Base-by-base conservation (phyloP, 1,140 invertebrate species). In the Leptinotarsa defecta region DNA sequence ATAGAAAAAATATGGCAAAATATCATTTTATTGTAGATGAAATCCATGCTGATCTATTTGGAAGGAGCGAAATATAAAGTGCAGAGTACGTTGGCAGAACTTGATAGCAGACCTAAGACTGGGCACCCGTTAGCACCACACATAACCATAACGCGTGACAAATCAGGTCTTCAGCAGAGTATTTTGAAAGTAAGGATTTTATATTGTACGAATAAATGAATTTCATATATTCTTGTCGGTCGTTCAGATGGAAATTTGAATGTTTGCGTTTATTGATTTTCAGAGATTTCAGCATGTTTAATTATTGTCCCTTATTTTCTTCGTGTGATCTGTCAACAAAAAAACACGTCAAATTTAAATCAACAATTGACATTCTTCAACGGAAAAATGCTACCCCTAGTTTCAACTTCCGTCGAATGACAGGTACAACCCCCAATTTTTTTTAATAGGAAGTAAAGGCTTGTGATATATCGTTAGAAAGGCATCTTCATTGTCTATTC, bases 11-110 rank as follows among this genome's bases (percentile, higher is more conserved):
- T 57, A 43, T 43, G 34, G 8, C 11, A 43, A 34, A 34, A 17
- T 57, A 57, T 57, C 17, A 57, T 67, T 82, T 88, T 0, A 84
- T 43, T 43, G 8, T 11, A 98, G 95, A 96, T 96, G 89, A 91
- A 93, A 81, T 94, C 94, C 3, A 97, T 96, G 93, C 86, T 98
- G 68, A 93, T 95, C 8, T 98, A 96, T 83, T 87, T 98, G 74
- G 96, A 98, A 87, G 96, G 95, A 1, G 91, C 95, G 6, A 91
- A 94, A 77, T 94, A 93, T 81, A 98, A 98, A 87, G 90, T 98
- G 22, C 92, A 94, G 48, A 91, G 91, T 57, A 92, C 92, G 48
- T 85, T 98, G 20, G 91, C 92, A 64, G 94, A 95, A 83, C 83
- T 97, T 43, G 94, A 96, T 82, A 93, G 91, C 71, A 89, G 92